These are phyloP conservation scores for Tethea ocularis DNA, from an alignment of 2,888 invertebrate genomes.

Conservation along the genomic window DNA sequence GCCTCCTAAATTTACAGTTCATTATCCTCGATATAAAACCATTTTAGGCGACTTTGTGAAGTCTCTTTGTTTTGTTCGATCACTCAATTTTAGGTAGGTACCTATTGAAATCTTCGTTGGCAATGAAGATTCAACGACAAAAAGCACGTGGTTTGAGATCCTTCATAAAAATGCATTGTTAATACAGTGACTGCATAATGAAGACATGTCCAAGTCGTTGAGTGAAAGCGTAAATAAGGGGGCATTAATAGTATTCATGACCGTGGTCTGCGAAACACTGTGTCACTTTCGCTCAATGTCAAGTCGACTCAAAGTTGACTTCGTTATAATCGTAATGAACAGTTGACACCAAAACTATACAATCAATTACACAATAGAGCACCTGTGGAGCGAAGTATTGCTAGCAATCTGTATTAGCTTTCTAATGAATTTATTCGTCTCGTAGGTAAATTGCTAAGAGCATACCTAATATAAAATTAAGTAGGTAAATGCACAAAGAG, in stretches of 20 bases:
- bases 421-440: background rate
- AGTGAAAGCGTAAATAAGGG: constrained; percentile 75
- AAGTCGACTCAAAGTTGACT: constrained; percentile 48
- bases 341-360: constrained; percentile 25
- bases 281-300: constrained; percentile 72
- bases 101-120: background rate
- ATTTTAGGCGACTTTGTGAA: constrained; percentile 55
- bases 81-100: constrained; percentile 21
- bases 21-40: constrained; percentile 72
- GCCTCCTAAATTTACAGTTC: constrained; percentile 66
- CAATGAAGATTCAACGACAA: constrained; percentile 13
- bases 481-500: background rate
- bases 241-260: constrained; percentile 66
- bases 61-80: constrained; percentile 36
- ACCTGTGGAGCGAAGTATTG: constrained; percentile 19
- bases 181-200: background rate
- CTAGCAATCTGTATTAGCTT: background rate
- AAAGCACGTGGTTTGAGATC: background rate
- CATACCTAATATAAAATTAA: background rate
- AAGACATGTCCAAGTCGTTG: constrained; percentile 9
- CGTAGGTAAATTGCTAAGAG: no score
- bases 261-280: constrained; percentile 56
- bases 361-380: constrained; percentile 32
- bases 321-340: constrained; percentile 33
- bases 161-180: background rate